phyloP scores from a whole-genome alignment of 2,797 vertebrate species.

The Tolypeutes matacus region DNA sequence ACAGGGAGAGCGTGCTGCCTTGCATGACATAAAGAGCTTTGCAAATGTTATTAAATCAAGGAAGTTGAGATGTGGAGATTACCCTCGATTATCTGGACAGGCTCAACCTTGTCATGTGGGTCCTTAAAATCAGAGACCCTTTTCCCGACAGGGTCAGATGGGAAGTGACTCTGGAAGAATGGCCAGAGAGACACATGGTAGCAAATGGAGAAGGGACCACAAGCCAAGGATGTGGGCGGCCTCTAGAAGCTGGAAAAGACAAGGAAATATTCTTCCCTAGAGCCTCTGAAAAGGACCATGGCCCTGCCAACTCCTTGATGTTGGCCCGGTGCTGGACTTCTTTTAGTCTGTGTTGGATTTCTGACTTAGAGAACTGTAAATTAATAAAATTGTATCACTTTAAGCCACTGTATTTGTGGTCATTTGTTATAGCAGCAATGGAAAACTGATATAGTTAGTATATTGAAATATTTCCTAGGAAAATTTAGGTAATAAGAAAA shows the following conservation, averaged over 20 bases:
- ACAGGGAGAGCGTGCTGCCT: background rate
- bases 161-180: background rate
- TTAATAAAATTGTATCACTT: background rate
- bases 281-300: background rate
- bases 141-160: background rate
- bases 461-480: slow-evolving; percentile 26
- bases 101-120: background rate
- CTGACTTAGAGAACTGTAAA: too few relatives aligned
- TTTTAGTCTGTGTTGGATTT: background rate
- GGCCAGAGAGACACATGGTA: background rate
- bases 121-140: background rate
- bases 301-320: background rate
- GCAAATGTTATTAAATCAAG: background rate
- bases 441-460: background rate
- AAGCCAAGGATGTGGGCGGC: background rate
- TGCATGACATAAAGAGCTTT: background rate
- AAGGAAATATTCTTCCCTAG: background rate
- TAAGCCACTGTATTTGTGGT: background rate
- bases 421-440: slow-evolving; percentile 8
- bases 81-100: background rate
- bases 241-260: background rate
- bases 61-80: background rate
- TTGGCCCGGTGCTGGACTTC: background rate
- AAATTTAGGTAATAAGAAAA: background rate
- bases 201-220: background rate